Percentiles rank a stretch among this genome's conserved stretches.
These are phyloP conservation scores for Fulica atra DNA, from an alignment of 2,113 vertebrate genomes.

Conservation along the genomic window DNA sequence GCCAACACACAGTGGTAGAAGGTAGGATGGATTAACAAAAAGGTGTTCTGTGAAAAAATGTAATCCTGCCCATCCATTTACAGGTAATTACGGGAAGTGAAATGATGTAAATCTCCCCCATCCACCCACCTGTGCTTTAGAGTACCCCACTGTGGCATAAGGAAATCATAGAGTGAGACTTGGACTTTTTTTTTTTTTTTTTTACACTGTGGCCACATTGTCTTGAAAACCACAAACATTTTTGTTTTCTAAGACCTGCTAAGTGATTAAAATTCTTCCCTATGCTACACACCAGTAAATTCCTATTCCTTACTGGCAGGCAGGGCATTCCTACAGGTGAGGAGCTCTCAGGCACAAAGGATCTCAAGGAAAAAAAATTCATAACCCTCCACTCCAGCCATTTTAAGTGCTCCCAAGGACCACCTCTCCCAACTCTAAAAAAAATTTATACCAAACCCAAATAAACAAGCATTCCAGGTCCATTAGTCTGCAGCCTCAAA, in stretches of 20 bases:
- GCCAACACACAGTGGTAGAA: not conserved
- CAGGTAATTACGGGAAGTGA: not conserved
- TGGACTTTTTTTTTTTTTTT: not conserved
- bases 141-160: not conserved
- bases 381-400: not conserved
- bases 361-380: not conserved
- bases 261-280: not conserved
- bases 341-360: not conserved
- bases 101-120: not conserved
- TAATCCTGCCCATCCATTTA: not conserved
- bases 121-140: not conserved
- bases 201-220: not conserved
- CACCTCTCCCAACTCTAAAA: not conserved
- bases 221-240: not conserved
- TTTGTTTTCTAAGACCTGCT: not conserved
- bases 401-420: not conserved
- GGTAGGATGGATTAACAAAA: not conserved
- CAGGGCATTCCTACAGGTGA: not conserved
- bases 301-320: not conserved
- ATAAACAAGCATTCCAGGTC: not conserved
- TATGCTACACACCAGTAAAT: not conserved
- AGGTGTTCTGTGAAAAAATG: not conserved
- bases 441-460: not conserved
- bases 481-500: not conserved
- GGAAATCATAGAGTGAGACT: not conserved